These are phyloP conservation scores for Anseranas semipalmata DNA, from an alignment of 2,113 vertebrate genomes.

Conservation along the genomic window DNA sequence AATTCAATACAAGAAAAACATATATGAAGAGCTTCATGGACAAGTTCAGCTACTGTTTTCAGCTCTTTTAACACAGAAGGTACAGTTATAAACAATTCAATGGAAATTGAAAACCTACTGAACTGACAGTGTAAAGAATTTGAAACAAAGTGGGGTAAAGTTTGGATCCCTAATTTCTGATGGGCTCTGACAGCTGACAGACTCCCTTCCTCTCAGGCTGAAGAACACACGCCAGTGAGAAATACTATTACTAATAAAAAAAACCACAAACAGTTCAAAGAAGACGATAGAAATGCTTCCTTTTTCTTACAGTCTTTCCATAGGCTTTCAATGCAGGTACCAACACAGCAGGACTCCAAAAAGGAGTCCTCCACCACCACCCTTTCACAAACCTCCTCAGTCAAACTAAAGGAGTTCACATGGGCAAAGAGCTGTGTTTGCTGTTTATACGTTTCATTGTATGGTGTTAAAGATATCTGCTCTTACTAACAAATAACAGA, in stretches of 20 bases:
- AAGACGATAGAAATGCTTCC: background rate
- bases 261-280: background rate
- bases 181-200: background rate
- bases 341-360: background rate
- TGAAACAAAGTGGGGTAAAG: background rate
- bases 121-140: background rate
- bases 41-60: slow-evolving; percentile 32
- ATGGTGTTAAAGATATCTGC: background rate
- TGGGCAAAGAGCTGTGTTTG: slow-evolving; percentile 7
- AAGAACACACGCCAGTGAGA: slow-evolving; percentile 10
- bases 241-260: background rate
- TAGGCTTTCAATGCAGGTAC: background rate
- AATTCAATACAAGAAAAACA: background rate
- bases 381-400: background rate
- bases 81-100: background rate
- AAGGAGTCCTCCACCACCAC: background rate
- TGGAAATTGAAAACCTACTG: background rate
- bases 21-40: background rate
- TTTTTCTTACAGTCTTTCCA: background rate
- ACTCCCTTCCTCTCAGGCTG: background rate
- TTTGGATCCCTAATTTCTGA: slow-evolving; percentile 4
- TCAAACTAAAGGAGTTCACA: background rate
- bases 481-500: background rate
- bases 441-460: background rate
- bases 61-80: slow-evolving; percentile 14